phyloP scores from a whole-genome alignment of 2,797 vertebrate genomes.

The Sus cebifrons region DNA sequence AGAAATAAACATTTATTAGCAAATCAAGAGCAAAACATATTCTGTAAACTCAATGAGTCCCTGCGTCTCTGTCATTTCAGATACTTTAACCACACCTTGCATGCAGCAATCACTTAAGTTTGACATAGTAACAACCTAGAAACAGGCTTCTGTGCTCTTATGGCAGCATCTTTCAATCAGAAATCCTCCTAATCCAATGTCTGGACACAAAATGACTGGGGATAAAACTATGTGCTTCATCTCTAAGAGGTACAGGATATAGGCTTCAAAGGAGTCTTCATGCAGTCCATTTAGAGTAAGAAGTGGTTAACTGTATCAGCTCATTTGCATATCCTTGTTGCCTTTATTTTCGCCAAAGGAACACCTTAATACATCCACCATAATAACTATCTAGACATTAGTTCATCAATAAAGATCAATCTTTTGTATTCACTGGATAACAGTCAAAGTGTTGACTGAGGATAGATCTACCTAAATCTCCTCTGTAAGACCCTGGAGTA shows the following conservation, averaged over 20 bases:
- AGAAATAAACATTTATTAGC: background rate
- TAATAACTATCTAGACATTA: background rate
- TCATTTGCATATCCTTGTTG: background rate
- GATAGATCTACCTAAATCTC: background rate
- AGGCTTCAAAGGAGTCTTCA: background rate
- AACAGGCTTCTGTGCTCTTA: background rate
- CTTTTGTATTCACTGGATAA: constrained; percentile 1
- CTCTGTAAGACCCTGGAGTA: background rate
- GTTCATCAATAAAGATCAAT: background rate
- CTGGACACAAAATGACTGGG: background rate
- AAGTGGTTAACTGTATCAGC: background rate
- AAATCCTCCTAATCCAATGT: background rate
- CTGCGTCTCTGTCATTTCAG: background rate
- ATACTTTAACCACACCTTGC: background rate
- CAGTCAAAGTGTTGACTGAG: background rate
- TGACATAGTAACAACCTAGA: background rate
- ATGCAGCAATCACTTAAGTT: background rate
- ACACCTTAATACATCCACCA: background rate
- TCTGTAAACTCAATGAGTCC: background rate
- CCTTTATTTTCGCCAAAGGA: constrained; percentile 54
- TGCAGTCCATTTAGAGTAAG: background rate
- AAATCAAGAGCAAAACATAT: constrained; percentile 44
- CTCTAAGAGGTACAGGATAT: background rate
- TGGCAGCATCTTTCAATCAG: background rate
- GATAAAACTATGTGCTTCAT: background rate